Base-by-base conservation (phyloP, 1,140 invertebrate species). In the Ceratina japonica region DNA sequence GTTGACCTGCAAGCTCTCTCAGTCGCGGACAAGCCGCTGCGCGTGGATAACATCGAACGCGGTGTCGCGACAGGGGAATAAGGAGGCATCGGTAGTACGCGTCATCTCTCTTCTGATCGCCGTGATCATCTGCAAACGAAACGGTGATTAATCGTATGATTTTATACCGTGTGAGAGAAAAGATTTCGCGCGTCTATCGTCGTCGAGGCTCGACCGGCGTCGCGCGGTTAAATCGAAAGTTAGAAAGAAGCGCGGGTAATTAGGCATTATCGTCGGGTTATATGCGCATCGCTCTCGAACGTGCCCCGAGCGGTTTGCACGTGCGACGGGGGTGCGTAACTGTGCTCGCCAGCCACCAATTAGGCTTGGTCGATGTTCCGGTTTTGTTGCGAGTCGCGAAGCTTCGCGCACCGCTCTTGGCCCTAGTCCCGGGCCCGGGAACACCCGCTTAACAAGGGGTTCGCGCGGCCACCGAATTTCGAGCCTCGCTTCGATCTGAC, bases 21-120 rank as follows among this genome's bases (percentile, higher is more conserved):
- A 90, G 90, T 87, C 84, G 87, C 87, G 85, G 83, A 86, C 79
- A 77, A 88, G 77, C 87, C 87, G 87, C 85, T 84, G 87, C 86
- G 89, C 83, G 86, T 75, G 79, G 73, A 86, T 86, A 86, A 74
- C 84, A 76, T 62, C 71, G 62, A 24, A 69, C 77, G 78, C 64
- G 63, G 78, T 85, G 79, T 75, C 77, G 79, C 64, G 82, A 2
- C 58, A 51, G 37, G 15, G 13, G 54, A 24, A n/a, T n/a, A n/a
- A 54, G 65, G 63, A 64, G 31, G 51, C 27, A 51, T 51, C 31
- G 56, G 10, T 59, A 59, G 18, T 59, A 20, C 16, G 15, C 20
- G 20, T n/a, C 7, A 51, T 27, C 49, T 15, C 49, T n/a, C n/a
- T n/a, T n/a, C n/a, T 13, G 10, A 2, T 3, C 15, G 22, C 20